phyloP scores from a whole-genome alignment of 2,888 invertebrate genomes.

The Ellobium chinense region DNA sequence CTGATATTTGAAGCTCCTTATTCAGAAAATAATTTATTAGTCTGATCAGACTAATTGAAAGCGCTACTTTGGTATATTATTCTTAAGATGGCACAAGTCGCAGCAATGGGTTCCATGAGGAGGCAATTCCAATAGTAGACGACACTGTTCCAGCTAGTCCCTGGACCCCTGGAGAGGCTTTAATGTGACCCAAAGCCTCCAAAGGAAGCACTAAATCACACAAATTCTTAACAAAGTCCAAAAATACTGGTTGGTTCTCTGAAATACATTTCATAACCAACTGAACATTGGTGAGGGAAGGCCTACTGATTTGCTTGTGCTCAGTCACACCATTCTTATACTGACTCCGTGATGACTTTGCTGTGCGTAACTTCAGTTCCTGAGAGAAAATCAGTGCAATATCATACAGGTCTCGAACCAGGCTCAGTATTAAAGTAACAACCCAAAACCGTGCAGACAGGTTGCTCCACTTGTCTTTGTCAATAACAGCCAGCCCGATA shows the following conservation, averaged over 20 bases:
- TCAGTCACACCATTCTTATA: slow-evolving; percentile 56
- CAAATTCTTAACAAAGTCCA: slow-evolving; percentile 91
- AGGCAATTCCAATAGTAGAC: slow-evolving; percentile 88
- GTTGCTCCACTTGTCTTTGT: slow-evolving; percentile 88
- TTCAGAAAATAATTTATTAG: no score
- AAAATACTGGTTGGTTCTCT: slow-evolving; percentile 81
- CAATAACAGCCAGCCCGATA: slow-evolving; percentile 80
- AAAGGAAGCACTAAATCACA: slow-evolving; percentile 94
- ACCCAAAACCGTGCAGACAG: slow-evolving; percentile 87
- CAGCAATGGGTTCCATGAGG: slow-evolving; percentile 88
- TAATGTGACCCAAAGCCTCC: slow-evolving; percentile 88
- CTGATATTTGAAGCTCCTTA: no score
- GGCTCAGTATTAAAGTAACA: slow-evolving; percentile 88
- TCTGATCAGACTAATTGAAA: no score
- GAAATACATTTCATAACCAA: slow-evolving; percentile 55
- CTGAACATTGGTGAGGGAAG: slow-evolving; percentile 37
- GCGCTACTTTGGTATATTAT: no score
- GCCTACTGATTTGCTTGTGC: slow-evolving; percentile 54
- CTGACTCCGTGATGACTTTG: slow-evolving; percentile 50
- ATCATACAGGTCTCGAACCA: slow-evolving; percentile 91
- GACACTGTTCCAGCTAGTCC: slow-evolving; percentile 90
- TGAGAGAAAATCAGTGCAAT: slow-evolving; percentile 58
- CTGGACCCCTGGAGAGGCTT: slow-evolving; percentile 87
- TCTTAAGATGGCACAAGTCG: slow-evolving; percentile 81
- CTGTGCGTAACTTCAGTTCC: slow-evolving; percentile 54